Evolutionary conservation across 2,113 vertebrate genomes (phyloP).

Genomic region (Thunnus maccoyii): DNA sequence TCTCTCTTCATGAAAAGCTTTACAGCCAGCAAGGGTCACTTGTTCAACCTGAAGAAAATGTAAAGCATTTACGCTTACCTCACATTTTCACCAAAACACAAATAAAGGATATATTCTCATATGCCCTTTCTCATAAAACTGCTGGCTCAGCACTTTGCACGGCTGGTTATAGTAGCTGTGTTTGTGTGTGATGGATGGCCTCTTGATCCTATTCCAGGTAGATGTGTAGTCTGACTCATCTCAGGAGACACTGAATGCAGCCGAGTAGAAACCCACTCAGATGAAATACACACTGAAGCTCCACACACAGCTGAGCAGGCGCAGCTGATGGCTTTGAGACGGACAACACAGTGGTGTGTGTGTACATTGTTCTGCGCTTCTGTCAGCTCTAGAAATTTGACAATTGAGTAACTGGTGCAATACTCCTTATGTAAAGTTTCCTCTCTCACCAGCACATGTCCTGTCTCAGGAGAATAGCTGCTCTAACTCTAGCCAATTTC

Average conservation of each 20-base stretch:
- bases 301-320: neutral
- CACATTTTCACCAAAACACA: constrained; percentile 54
- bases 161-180: constrained; percentile 40
- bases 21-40: constrained; percentile 20
- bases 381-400: neutral
- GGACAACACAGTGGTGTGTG: neutral
- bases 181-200: constrained; percentile 59
- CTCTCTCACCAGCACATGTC: neutral
- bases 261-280: constrained; percentile 33
- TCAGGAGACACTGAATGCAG: constrained; percentile 51
- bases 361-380: neutral
- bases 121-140: constrained; percentile 36
- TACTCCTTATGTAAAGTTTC: neutral
- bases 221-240: constrained; percentile 44
- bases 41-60: constrained; percentile 17
- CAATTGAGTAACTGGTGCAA: constrained; percentile 4
- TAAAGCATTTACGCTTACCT: constrained; percentile 33
- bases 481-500: constrained; percentile 13
- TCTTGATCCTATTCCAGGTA: constrained; percentile 56
- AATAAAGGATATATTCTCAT: constrained; percentile 52
- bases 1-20: neutral
- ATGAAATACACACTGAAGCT: constrained; percentile 21
- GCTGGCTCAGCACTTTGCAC: constrained; percentile 49
- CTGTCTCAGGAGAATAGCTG: neutral
- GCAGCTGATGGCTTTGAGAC: constrained; percentile 9